phyloP scores from a whole-genome alignment of 2,888 invertebrate species.

The Oligia latruncula region DNA sequence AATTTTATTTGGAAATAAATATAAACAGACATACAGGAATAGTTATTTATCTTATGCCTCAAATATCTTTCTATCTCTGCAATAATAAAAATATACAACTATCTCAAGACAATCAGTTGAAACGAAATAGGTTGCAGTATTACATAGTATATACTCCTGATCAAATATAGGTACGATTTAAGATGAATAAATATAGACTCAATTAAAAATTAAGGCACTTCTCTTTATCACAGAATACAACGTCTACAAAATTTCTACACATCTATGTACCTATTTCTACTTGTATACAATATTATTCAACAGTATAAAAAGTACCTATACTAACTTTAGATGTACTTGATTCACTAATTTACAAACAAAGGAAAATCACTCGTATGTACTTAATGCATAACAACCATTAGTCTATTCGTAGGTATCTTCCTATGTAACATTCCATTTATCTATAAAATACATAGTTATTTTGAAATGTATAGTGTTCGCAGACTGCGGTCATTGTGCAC shows the following conservation, averaged over 20 bases:
- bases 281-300: slow-evolving; percentile 61
- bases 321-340: slow-evolving; percentile 16
- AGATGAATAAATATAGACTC: slow-evolving; percentile 53
- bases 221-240: slow-evolving; percentile 86
- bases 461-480: slow-evolving; percentile 7
- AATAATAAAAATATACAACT: slow-evolving; percentile 42
- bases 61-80: slow-evolving; percentile 36
- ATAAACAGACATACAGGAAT: slow-evolving; percentile 57
- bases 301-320: slow-evolving; percentile 66
- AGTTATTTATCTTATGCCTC: slow-evolving; percentile 34
- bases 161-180: slow-evolving; percentile 39
- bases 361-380: slow-evolving; percentile 14
- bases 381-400: slow-evolving; percentile 26
- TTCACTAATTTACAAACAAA: slow-evolving; percentile 25
- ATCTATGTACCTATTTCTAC: slow-evolving; percentile 27
- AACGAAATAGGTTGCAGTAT: slow-evolving; percentile 43
- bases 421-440: background rate
- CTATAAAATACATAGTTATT: slow-evolving; percentile 17
- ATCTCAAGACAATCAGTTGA: slow-evolving; percentile 12
- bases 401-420: background rate
- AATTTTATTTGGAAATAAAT: slow-evolving; percentile 66
- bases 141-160: slow-evolving; percentile 8
- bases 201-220: slow-evolving; percentile 83
- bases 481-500: slow-evolving; percentile 30
- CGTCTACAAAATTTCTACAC: slow-evolving; percentile 70